Evolutionary conservation across 2,113 vertebrate genomes (phyloP).

Genomic region (Myotis yumanensis): DNA sequence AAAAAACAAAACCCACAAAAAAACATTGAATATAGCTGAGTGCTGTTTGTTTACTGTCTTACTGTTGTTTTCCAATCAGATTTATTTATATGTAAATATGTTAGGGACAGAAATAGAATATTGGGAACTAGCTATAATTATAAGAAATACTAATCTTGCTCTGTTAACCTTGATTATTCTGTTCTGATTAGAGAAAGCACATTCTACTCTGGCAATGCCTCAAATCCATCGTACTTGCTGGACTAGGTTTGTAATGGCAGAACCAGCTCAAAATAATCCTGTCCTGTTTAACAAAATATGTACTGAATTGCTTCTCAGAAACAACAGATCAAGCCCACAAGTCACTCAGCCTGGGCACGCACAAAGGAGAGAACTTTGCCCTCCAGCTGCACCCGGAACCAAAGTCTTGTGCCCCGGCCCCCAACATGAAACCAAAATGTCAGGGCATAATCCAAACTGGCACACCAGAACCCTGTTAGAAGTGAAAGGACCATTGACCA

Average conservation of each 20-base stretch:
- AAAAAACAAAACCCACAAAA: too few relatives aligned
- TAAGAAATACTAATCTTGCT: too few relatives aligned
- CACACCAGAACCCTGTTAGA: neutral
- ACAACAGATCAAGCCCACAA: neutral
- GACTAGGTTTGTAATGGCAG: neutral
- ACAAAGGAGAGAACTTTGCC: neutral
- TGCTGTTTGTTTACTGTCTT: neutral
- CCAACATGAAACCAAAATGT: neutral
- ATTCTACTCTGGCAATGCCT: neutral
- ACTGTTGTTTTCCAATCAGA: neutral
- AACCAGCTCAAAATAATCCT: neutral
- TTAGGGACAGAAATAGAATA: too few relatives aligned
- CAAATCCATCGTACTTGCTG: neutral
- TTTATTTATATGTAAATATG: neutral
- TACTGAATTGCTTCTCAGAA: neutral
- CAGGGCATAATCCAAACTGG: neutral
- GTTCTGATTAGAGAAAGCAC: too few relatives aligned
- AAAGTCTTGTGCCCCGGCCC: neutral
- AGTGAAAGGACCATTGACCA: neutral
- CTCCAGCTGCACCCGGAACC: neutral
- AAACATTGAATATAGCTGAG: neutral
- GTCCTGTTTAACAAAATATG: neutral
- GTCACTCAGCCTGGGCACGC: neutral
- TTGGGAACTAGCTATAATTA: too few relatives aligned
- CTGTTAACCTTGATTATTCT: too few relatives aligned